phyloP scores from a whole-genome alignment of 1,140 invertebrate genomes.

The Drosophila bipectinata region DNA sequence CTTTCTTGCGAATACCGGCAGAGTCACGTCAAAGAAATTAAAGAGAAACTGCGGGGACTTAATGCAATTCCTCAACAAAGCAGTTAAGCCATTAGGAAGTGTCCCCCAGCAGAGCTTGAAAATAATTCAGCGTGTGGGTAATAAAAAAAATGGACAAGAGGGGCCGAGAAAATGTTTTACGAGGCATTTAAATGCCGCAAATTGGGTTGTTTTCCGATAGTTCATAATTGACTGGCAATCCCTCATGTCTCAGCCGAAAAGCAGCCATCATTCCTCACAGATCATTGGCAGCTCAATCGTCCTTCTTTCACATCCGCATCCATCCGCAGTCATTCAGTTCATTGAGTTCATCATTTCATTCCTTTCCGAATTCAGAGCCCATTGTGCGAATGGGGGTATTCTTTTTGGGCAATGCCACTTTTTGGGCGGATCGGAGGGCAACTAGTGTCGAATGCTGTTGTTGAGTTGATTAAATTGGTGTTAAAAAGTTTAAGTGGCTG shows the following conservation, averaged over 20 bases:
- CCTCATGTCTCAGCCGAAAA: constrained; percentile 19
- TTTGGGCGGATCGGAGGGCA: constrained; percentile 10
- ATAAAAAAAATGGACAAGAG: constrained; percentile 25
- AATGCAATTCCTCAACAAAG: constrained; percentile 31
- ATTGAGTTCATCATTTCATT: constrained; percentile 30
- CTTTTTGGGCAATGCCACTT: neutral
- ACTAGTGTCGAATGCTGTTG: constrained; percentile 49
- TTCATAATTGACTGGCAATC: constrained; percentile 50
- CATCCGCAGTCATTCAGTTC: constrained; percentile 30
- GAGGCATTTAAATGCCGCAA: constrained; percentile 48
- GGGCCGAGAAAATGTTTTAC: constrained; percentile 41
- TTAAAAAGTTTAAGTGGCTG: constrained; percentile 78
- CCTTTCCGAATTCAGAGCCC: constrained; percentile 1
- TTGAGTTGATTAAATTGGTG: constrained; percentile 75
- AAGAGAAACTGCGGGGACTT: constrained; percentile 58
- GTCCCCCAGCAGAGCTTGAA: constrained; percentile 25
- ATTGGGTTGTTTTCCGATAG: constrained; percentile 10
- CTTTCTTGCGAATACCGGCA: constrained; percentile 2
- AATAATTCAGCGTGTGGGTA: constrained; percentile 42
- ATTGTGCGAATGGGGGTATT: constrained; percentile 12
- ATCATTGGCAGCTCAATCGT: constrained; percentile 55
- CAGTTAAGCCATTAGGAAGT: constrained; percentile 69
- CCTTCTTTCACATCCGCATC: constrained; percentile 9
- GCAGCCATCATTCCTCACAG: constrained; percentile 29
- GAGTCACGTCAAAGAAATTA: constrained; percentile 72